Conservation (phyloP, 2,113 vertebrate species). For the Fukomys damarensis region DNA sequence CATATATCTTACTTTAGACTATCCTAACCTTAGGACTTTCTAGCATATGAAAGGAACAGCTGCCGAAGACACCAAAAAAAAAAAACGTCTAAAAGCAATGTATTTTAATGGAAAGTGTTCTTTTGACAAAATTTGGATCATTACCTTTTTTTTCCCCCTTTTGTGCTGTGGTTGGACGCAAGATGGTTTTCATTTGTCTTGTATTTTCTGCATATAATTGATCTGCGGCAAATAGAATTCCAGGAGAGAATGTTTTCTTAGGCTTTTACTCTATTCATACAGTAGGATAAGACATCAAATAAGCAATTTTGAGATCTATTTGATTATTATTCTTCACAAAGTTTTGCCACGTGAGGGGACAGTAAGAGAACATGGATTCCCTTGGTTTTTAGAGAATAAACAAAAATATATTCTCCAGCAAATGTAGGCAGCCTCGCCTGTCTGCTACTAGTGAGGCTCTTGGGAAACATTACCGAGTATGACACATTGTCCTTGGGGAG, state of each 20-base stretch:
- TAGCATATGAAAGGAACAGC: background rate
- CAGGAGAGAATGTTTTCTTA: background rate
- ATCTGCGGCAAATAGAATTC: conserved; percentile 17
- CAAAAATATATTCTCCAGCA: background rate
- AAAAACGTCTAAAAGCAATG: background rate
- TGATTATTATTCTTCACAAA: background rate
- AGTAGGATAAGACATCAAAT: background rate
- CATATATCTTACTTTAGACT: background rate
- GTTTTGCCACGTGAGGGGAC: background rate
- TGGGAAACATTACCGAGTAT: conserved; percentile 2
- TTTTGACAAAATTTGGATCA: background rate
- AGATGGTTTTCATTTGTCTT: conserved; percentile 37
- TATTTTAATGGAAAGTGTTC: background rate
- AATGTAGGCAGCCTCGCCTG: background rate
- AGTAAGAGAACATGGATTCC: background rate
- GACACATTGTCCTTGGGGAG: background rate
- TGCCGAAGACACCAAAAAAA: background rate
- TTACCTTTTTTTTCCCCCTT: background rate
- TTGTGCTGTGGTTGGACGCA: conserved; percentile 16
- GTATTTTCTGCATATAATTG: conserved; percentile 66
- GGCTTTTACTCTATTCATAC: background rate
- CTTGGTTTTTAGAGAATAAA: conserved; percentile 8
- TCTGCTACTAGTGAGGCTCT: background rate
- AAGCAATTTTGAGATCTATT: background rate
- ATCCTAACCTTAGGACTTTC: background rate